Conservation (phyloP, 2,888 invertebrate species). For the Leptinotarsa peninsularis region DNA sequence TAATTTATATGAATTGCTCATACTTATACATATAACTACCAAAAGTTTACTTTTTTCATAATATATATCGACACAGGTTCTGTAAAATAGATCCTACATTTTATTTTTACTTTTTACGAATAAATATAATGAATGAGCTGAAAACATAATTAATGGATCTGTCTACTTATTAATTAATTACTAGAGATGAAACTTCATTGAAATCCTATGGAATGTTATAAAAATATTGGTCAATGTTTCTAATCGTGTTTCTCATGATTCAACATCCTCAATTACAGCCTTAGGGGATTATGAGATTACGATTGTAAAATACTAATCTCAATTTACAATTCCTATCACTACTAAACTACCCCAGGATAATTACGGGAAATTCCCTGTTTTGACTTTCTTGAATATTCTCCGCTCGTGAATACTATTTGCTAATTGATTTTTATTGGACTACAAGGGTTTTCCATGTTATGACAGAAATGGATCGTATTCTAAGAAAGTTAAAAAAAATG, state of each 20-base stretch:
- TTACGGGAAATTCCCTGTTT: slow-evolving; percentile 1
- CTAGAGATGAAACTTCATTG: too few species aligned
- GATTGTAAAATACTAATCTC: slow-evolving; percentile 28
- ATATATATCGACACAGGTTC: too few species aligned
- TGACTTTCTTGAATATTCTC: slow-evolving; percentile 2
- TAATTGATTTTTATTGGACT: not conserved
- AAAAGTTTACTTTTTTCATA: too few species aligned
- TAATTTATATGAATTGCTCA: too few species aligned
- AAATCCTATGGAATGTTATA: not conserved
- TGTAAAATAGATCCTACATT: too few species aligned
- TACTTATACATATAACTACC: too few species aligned
- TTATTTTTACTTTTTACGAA: too few species aligned
- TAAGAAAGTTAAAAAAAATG: too few species aligned
- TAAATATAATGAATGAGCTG: too few species aligned
- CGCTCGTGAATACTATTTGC: not conserved
- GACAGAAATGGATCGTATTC: too few species aligned
- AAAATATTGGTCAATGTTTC: not conserved
- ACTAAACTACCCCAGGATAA: not conserved
- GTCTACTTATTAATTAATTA: too few species aligned
- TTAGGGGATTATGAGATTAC: slow-evolving; percentile 19
- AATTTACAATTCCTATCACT: slow-evolving; percentile 6
- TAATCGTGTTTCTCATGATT: slow-evolving; percentile 1
- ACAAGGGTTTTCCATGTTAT: not conserved
- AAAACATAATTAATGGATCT: too few species aligned
- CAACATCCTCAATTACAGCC: not conserved